These are phyloP conservation scores for Pithys albifrons DNA, from an alignment of 2,113 vertebrate genomes.

Conservation along the genomic window DNA sequence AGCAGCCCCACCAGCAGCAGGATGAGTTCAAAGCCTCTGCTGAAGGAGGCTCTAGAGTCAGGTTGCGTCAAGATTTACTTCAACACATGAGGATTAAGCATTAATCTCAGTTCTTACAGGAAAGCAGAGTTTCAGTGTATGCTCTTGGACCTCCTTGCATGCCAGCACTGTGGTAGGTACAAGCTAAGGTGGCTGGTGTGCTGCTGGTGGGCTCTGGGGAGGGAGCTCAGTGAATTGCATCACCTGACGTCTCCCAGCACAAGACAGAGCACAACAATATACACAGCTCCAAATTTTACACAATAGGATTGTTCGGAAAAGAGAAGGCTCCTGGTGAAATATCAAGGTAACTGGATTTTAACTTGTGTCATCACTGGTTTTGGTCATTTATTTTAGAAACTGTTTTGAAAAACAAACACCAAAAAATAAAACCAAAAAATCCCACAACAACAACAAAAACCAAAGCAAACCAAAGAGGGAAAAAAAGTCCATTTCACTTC, in stretches of 20 bases:
- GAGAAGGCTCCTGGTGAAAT: not conserved
- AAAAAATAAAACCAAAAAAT: not conserved
- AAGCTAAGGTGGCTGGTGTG: not conserved
- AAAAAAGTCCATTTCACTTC: not conserved
- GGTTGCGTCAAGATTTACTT: not conserved
- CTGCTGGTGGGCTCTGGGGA: not conserved
- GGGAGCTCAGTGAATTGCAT: accelerated
- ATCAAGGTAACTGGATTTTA: not conserved
- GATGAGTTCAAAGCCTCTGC: not conserved
- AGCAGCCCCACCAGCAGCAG: not conserved
- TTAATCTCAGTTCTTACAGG: not conserved
- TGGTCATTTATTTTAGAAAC: not conserved
- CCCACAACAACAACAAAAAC: too few species aligned
- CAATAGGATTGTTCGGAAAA: not conserved
- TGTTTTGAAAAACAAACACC: not conserved
- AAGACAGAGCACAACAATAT: not conserved
- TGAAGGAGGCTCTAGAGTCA: not conserved
- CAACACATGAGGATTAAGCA: not conserved
- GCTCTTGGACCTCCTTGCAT: not conserved
- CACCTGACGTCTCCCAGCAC: not conserved
- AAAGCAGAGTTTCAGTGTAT: not conserved
- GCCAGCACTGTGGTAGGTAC: not conserved
- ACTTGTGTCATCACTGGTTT: not conserved
- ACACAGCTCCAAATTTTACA: not conserved
- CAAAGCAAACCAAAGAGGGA: not conserved